phyloP scores from a whole-genome alignment of 2,797 vertebrate genomes.

The Chelon labrosus region DNA sequence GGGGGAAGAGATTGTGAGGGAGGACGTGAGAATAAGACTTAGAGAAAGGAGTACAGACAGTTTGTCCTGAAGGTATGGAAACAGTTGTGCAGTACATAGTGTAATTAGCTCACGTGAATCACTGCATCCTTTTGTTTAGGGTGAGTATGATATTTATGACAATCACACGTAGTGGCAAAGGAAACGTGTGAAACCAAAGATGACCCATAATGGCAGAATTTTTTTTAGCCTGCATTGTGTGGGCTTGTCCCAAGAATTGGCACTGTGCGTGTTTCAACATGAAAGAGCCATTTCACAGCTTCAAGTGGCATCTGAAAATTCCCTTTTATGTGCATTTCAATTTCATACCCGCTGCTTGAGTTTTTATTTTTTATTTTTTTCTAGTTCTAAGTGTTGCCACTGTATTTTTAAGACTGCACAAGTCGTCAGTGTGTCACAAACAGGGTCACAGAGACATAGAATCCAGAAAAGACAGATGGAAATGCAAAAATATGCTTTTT shows the following conservation, averaged over 20 bases:
- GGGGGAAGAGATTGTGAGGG: conserved; percentile 27
- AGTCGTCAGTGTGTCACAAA: conserved; percentile 31
- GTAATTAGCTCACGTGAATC: conserved; percentile 67
- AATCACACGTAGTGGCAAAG: conserved; percentile 54
- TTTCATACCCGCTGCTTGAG: conserved; percentile 55
- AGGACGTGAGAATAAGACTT: conserved; percentile 38
- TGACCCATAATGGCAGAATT: conserved; percentile 69
- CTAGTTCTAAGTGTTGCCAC: conserved; percentile 37
- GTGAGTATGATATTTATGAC: conserved; percentile 66
- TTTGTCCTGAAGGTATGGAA: conserved; percentile 54
- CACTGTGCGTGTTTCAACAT: conserved; percentile 45
- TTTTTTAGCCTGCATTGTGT: conserved; percentile 65
- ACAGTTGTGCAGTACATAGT: conserved; percentile 25
- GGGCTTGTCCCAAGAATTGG: conserved; percentile 68
- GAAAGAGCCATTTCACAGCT: conserved; percentile 77
- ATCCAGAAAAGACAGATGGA: neutral
- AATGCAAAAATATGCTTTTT: neutral
- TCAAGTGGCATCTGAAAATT: conserved; percentile 65
- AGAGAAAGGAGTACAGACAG: conserved; percentile 31
- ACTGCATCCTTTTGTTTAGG: conserved; percentile 42
- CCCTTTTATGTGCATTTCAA: conserved; percentile 70
- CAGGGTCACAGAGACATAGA: conserved; percentile 12
- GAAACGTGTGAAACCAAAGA: conserved; percentile 66
- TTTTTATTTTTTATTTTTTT: conserved; percentile 10
- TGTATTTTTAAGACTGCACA: conserved; percentile 39